Base-by-base conservation (phyloP, 2,113 vertebrate species). In the Aegotheles bennettii region DNA sequence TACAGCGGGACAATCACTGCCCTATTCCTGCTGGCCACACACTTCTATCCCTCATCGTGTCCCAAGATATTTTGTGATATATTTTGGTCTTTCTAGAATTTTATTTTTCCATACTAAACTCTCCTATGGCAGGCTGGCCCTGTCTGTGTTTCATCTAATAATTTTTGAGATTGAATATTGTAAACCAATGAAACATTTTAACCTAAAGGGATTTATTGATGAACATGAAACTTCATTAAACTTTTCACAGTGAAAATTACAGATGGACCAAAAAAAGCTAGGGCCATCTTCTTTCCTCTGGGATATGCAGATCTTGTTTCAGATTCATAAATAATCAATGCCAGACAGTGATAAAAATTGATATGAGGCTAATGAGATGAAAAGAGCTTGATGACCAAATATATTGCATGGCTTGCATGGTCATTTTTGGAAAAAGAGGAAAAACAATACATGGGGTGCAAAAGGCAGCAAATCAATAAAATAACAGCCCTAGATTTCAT, bases 41-140 rank as follows among this genome's bases (percentile, higher is more conserved):
- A n/a, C n/a, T 45, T 65, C 7, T 45, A 33, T 17, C 3, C 9
- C 24, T 2, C 1, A 0, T n/a, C 38, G n/a, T 10, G 10, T 83
- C 13, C 35, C 67, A 61, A 36, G 11, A 13, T 26, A 70, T 21
- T 50, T 85, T 23, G n/a, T 42, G 21, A 48, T 11, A 33, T 2
- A 10, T 45, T 59, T 80, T 81, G 70, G 10, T 67, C 23, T 36
- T 83, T 57, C 8, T 33, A 59, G n/a, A 84, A 69, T 26, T 65
- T 10, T 36, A 1, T n/a, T 67, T 84, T 92, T 60, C 16, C 51
- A 9, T 10, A 24, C 7, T 38, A 29, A 38, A 47, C 6, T 36
- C 17, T 11, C 17, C 40, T 21, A 24, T n/a, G 53, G 4, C n/a
- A 63, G 40, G 15, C 15, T 77, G 40, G 1, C 16, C 11, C 10